These are phyloP conservation scores for Macrosiphum euphorbiae DNA, from an alignment of 2,888 invertebrate genomes.

Conservation along the genomic window DNA sequence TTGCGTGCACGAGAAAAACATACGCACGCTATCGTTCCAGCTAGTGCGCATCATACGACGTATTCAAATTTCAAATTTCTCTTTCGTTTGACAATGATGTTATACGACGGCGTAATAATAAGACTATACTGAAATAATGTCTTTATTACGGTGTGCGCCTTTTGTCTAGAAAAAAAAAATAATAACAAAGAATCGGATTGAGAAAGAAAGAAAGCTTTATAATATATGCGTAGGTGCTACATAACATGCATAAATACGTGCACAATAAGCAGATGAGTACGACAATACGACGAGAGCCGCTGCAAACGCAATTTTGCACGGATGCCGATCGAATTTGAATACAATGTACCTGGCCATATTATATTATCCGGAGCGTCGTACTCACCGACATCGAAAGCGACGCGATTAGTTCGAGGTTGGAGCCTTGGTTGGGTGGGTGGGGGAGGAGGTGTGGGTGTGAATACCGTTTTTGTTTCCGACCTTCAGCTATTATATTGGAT, in stretches of 20 bases:
- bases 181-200: not conserved
- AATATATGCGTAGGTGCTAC: not conserved
- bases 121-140: not conserved
- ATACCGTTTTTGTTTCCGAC: not conserved
- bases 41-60: not conserved
- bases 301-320: not conserved
- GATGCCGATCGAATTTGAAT: slow-evolving; percentile 4
- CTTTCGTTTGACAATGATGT: slow-evolving; percentile 31
- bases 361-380: no score
- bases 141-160: not conserved
- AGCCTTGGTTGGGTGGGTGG: no score
- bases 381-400: not conserved
- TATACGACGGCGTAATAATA: no score
- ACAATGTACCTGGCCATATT: not conserved
- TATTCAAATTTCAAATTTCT: slow-evolving; percentile 42
- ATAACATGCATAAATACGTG: not conserved
- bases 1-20: slow-evolving; percentile 1
- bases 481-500: not conserved
- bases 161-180: slow-evolving; percentile 10
- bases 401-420: not conserved
- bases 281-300: not conserved
- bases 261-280: not conserved
- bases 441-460: not conserved
- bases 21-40: not conserved
- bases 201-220: not conserved